Conservation (phyloP, 1,140 invertebrate genomes). For the Odontomachus brunneus region DNA sequence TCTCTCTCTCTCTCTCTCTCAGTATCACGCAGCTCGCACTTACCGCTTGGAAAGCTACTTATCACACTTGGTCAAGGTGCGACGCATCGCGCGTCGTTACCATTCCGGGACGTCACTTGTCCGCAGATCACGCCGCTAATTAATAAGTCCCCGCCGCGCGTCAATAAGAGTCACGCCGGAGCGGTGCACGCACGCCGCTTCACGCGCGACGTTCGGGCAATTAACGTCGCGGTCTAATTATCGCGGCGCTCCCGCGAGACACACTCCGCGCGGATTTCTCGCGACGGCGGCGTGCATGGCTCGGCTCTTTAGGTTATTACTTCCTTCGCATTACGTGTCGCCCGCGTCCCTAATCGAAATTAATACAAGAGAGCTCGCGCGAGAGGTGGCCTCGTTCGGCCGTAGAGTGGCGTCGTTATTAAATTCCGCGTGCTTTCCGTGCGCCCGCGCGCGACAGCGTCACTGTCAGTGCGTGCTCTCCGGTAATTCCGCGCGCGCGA, state of each 20-base stretch:
- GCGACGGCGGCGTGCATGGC: background rate
- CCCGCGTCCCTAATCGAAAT: constrained; percentile 64
- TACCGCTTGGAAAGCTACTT: background rate
- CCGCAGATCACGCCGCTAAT: constrained; percentile 25
- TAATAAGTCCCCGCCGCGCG: background rate
- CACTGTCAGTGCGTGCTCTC: constrained; percentile 69
- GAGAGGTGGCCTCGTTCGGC: constrained; percentile 33
- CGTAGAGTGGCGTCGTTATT: constrained; percentile 67
- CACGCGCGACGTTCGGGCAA: background rate
- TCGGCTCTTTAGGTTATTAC: constrained; percentile 62
- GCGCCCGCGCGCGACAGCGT: constrained; percentile 58
- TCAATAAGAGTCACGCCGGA: constrained; percentile 9
- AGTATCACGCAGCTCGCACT: too few species aligned
- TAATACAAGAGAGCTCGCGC: constrained; percentile 49
- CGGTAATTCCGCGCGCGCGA: constrained; percentile 56
- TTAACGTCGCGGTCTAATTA: constrained; percentile 34
- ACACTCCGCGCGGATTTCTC: background rate
- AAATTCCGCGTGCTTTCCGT: constrained; percentile 54
- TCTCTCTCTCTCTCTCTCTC: too few species aligned
- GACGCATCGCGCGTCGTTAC: background rate
- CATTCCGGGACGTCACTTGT: background rate
- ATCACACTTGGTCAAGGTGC: background rate
- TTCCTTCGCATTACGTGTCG: constrained; percentile 63
- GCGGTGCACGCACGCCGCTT: background rate
- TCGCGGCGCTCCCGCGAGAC: constrained; percentile 12